Evolutionary conservation across 2,797 vertebrate species (phyloP).

Genomic region (Nasua narica): DNA sequence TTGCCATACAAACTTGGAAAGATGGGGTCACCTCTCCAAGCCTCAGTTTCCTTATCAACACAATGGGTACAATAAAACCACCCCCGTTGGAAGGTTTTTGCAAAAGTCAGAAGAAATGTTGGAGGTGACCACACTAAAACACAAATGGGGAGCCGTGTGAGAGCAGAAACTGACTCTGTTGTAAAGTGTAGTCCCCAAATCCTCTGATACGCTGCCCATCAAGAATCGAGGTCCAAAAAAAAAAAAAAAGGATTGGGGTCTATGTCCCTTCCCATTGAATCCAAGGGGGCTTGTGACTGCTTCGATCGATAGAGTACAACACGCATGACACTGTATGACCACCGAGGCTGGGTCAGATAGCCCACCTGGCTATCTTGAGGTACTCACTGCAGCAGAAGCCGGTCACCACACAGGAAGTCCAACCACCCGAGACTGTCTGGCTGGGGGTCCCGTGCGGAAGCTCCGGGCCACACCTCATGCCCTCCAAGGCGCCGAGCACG

Average conservation of each 20-base stretch:
- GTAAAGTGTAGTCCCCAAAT: background rate
- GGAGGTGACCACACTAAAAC: background rate
- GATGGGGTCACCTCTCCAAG: background rate
- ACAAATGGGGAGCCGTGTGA: background rate
- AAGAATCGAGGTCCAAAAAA: background rate
- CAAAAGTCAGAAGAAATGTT: slow-evolving; percentile 21
- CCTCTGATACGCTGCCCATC: background rate
- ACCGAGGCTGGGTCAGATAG: background rate
- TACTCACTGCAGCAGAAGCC: background rate
- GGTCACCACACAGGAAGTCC: background rate
- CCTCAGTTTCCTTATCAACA: background rate
- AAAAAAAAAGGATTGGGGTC: background rate
- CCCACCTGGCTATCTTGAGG: background rate
- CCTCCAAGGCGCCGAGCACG: background rate
- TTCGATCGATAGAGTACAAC: background rate
- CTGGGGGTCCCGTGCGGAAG: background rate
- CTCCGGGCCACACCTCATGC: background rate
- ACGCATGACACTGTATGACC: background rate
- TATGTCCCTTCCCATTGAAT: background rate
- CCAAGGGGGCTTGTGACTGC: background rate
- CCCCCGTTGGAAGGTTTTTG: background rate
- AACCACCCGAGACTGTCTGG: background rate
- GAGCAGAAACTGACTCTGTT: background rate
- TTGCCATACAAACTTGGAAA: background rate
- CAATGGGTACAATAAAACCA: background rate